Conservation (phyloP, 1,140 invertebrate species). For the Formica exsecta region DNA sequence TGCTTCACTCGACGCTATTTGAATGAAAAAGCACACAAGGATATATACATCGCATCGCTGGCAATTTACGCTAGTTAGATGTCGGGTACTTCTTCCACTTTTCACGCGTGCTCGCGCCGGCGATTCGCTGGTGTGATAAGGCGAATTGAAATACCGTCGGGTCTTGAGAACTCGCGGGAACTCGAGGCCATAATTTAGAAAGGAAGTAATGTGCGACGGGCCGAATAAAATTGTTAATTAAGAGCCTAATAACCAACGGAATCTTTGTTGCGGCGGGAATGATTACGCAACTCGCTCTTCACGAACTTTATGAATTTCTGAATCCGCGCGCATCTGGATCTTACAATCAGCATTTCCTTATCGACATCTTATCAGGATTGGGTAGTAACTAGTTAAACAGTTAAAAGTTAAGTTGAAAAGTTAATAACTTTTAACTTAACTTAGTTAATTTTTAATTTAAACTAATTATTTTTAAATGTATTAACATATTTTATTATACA, state of each 20-base stretch:
- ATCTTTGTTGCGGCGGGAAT: slow-evolving; percentile 36
- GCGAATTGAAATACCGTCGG: slow-evolving; percentile 63
- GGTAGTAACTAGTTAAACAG: too few relatives aligned
- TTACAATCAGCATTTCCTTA: neutral
- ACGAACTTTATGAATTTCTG: slow-evolving; percentile 4
- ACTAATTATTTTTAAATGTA: too few relatives aligned
- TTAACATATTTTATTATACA: too few relatives aligned
- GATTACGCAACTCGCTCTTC: neutral
- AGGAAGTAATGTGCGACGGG: slow-evolving; percentile 63
- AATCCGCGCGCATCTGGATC: neutral
- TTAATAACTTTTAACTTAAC: too few relatives aligned
- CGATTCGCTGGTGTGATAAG: slow-evolving; percentile 62
- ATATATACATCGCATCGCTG: neutral
- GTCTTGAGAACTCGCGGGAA: slow-evolving; percentile 57
- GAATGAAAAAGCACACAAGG: slow-evolving; percentile 1
- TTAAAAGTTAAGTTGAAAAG: too few relatives aligned
- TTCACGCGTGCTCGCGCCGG: neutral
- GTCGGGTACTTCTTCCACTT: neutral
- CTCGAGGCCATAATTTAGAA: slow-evolving; percentile 67
- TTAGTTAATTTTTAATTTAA: too few relatives aligned
- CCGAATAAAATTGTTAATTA: slow-evolving; percentile 73
- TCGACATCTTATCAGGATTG: neutral
- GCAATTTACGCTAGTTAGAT: slow-evolving; percentile 8
- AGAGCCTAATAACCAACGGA: slow-evolving; percentile 39
- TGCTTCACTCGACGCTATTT: neutral